Evolutionary conservation across 1,140 invertebrate genomes (phyloP), one percentile per base, ranked within the genome.

Genomic region (Notospermus geniculatus): DNA sequence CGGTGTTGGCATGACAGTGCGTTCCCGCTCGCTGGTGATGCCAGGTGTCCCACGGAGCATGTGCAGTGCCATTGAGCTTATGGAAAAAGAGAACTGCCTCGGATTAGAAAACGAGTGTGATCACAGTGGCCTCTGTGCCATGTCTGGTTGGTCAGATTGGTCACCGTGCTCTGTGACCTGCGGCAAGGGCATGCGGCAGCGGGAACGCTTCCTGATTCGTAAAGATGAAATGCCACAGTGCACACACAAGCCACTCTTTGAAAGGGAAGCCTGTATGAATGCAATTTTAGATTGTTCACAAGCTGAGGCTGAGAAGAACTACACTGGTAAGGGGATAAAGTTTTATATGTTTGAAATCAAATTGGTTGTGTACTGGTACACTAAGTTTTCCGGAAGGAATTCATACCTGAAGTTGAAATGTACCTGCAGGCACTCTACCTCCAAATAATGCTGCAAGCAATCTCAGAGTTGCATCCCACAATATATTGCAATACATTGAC

Each of bases 161-260:
- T 87, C 87, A 0, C 78, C 85, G 1, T 90, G 88, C 69, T 86
- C 86, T 45, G 83, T 84, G 1, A 81, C 83, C 2, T 86, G 85
- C 72, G 85, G 85, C 5, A 75, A 82, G 58, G 83, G 84, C 0
- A 79, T 83, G 54, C 71, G 70, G 50, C 64, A 78, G 9, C 59
- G 65, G 19, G 72, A 80, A 19, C 66, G 72, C 32, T 78, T 73
- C 65, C 69, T 74, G 45, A 69, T 80, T 17, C 64, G 66, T n/a
- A 69, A 71, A 43, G 70, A 70, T 53, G 67, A 71, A 1, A 54
- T 39, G 23, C 27, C 53, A 23, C 13, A 67, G 11, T 76, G 71
- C 74, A 72, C 61, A 59, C 72, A 69, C 22, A 53, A 68, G 13
- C 66, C 70, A 23, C 57, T 75, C 2, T 71, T 71, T 68, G 74